These are phyloP conservation scores for Thalpophila matura DNA, from an alignment of 2,888 invertebrate species.

Conservation along the genomic window DNA sequence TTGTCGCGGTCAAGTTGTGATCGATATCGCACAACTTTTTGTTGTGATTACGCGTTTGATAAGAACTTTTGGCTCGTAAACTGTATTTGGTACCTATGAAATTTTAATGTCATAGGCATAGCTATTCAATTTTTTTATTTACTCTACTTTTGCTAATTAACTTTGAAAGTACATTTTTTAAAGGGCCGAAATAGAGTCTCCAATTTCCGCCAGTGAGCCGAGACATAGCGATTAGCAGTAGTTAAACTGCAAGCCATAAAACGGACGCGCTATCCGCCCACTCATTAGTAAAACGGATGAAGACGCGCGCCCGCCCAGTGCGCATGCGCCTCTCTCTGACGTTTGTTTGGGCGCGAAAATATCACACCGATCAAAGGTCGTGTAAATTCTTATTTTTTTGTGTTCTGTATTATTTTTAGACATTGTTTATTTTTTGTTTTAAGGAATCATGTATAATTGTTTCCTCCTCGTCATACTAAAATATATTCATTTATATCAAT, in stretches of 20 bases:
- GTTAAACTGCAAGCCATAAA: not conserved
- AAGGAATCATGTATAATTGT: too few relatives aligned
- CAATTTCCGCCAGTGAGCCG: not conserved
- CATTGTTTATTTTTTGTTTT: not conserved
- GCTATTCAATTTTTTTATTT: conserved; percentile 14
- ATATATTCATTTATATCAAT: too few relatives aligned
- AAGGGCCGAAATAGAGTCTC: not conserved
- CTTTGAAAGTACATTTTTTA: conserved; percentile 7
- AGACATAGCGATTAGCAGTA: not conserved
- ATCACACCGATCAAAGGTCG: not conserved
- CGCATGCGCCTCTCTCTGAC: conserved; percentile 51
- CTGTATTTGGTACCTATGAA: conserved; percentile 42
- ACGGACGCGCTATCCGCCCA: conserved; percentile 56
- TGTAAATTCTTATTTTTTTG: not conserved
- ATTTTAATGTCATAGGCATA: conserved; percentile 11
- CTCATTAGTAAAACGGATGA: conserved; percentile 51
- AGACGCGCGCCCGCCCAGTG: conserved; percentile 71
- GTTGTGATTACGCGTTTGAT: conserved; percentile 44
- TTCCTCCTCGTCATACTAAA: too few relatives aligned
- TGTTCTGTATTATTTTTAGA: not conserved
- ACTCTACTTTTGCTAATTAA: conserved; percentile 3
- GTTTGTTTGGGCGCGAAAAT: conserved; percentile 53
- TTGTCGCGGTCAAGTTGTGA: conserved; percentile 69
- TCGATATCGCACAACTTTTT: conserved; percentile 55
- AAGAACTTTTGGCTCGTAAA: conserved; percentile 30